A percentile compares a stretch with the other conserved stretches of the same genome.
Evolutionary conservation across 1,140 invertebrate genomes (phyloP).

Genomic region (Drosophila aff.): DNA sequence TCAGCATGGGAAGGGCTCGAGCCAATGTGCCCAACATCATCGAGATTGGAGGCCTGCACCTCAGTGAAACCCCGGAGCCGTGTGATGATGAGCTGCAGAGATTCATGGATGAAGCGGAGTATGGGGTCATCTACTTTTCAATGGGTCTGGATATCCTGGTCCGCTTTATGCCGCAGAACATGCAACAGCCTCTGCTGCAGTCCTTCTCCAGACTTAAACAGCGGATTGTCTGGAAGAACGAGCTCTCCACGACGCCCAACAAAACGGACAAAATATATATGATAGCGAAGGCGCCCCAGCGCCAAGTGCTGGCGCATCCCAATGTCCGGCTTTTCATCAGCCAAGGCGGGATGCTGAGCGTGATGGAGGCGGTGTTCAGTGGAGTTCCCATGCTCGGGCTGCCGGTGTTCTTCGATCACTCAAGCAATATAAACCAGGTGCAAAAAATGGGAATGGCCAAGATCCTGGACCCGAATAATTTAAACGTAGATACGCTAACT

Average conservation of each 20-base stretch:
- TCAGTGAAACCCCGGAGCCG: slow-evolving; percentile 71
- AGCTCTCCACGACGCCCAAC: slow-evolving; percentile 39
- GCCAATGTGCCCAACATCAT: slow-evolving; percentile 69
- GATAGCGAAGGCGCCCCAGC: slow-evolving; percentile 86
- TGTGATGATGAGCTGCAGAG: slow-evolving; percentile 78
- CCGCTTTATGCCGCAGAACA: slow-evolving; percentile 85
- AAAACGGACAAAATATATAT: slow-evolving; percentile 88
- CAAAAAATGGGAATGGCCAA: slow-evolving; percentile 86
- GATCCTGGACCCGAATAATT: slow-evolving; percentile 19
- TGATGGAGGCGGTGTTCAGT: slow-evolving; percentile 34
- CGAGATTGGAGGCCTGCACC: slow-evolving; percentile 87
- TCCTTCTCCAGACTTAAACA: slow-evolving; percentile 63
- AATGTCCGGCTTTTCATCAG: slow-evolving; percentile 50
- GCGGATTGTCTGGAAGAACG: slow-evolving; percentile 75
- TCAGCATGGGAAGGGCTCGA: slow-evolving; percentile 54
- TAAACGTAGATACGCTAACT: slow-evolving; percentile 21
- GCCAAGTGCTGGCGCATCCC: slow-evolving; percentile 83
- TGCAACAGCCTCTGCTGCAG: slow-evolving; percentile 62
- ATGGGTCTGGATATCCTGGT: slow-evolving; percentile 87
- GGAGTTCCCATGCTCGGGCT: slow-evolving; percentile 56
- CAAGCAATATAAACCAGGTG: slow-evolving; percentile 44
- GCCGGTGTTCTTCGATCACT: slow-evolving; percentile 58
- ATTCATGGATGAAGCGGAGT: slow-evolving; percentile 86
- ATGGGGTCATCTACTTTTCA: slow-evolving; percentile 88
- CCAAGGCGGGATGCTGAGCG: slow-evolving; percentile 51